Percentiles rank a stretch among this genome's conserved stretches.
Conservation (phyloP, 2,797 vertebrate species). For the Tachyglossus aculeatus region DNA sequence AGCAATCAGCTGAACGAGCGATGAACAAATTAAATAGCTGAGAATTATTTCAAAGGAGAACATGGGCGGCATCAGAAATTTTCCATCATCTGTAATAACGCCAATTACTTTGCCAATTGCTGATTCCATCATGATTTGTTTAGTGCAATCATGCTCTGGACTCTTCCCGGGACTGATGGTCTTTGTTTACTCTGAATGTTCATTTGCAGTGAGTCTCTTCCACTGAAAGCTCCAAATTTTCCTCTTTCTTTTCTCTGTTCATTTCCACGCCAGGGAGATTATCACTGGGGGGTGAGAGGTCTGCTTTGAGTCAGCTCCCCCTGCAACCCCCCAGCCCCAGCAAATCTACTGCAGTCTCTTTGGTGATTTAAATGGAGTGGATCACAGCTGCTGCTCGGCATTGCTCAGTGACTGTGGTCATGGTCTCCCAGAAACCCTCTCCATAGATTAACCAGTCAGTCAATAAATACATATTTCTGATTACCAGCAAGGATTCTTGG, state of each 20-base stretch:
- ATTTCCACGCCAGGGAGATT: constrained; percentile 18
- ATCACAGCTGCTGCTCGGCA: constrained; percentile 23
- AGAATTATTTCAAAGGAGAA: constrained; percentile 67
- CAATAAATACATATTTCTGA: constrained; percentile 47
- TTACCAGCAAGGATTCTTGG: constrained; percentile 28
- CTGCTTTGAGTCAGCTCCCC: neutral
- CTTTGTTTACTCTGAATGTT: constrained; percentile 70
- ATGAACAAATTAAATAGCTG: constrained; percentile 72
- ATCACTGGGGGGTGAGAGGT: neutral
- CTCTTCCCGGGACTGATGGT: constrained; percentile 61
- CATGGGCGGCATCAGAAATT: constrained; percentile 72
- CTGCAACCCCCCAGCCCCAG: neutral
- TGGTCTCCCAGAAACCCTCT: neutral
- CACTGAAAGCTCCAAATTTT: neutral
- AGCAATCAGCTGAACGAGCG: constrained; percentile 68
- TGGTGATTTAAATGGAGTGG: constrained; percentile 26
- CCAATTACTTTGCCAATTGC: constrained; percentile 78
- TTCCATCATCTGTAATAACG: constrained; percentile 76
- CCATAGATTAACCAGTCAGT: constrained; percentile 9
- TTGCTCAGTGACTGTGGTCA: neutral
- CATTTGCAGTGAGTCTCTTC: constrained; percentile 52
- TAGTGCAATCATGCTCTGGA: constrained; percentile 61
- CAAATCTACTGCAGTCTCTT: neutral
- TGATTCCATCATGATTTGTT: constrained; percentile 73
- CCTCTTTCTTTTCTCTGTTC: neutral